Conservation (phyloP, 2,888 invertebrate genomes). For the Mechanitis messenoides region DNA sequence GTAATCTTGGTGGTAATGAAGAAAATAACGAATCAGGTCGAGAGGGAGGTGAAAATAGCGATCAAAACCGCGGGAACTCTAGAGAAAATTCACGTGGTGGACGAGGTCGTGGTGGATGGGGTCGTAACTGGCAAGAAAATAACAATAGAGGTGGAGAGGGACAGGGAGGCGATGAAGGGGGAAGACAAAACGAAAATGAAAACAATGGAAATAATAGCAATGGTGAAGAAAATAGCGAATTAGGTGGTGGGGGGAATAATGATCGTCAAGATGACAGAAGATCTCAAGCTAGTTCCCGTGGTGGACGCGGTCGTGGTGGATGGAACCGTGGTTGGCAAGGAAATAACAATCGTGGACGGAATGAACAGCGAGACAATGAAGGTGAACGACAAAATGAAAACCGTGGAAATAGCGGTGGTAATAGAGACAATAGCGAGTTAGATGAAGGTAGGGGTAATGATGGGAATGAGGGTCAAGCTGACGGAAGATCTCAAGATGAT, state of each 20-base stretch:
- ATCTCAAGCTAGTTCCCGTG: constrained; percentile 1
- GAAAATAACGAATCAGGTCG: constrained; percentile 11
- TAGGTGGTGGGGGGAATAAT: constrained; percentile 5
- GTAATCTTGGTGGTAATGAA: constrained; percentile 9
- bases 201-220: neutral
- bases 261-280: constrained; percentile 2
- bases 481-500: neutral
- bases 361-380: constrained; percentile 5
- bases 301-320: constrained; percentile 9
- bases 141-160: constrained; percentile 1
- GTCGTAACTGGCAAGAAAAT: constrained; percentile 3
- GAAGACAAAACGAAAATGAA: constrained; percentile 11
- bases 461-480: neutral
- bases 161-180: neutral
- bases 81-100: constrained; percentile 4
- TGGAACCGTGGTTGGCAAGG: neutral
- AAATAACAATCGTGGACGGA: constrained; percentile 8
- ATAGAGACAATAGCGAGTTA: constrained; percentile 11
- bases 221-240: neutral
- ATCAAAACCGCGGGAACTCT: neutral
- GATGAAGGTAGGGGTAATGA: constrained; percentile 5
- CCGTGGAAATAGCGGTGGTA: constrained; percentile 4
- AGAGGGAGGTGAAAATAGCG: constrained; percentile 1
- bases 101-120: constrained; percentile 4
- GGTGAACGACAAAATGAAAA: constrained; percentile 12